Conservation (phyloP, 1,140 invertebrate genomes). For the Camponotus pennsylvanicus region DNA sequence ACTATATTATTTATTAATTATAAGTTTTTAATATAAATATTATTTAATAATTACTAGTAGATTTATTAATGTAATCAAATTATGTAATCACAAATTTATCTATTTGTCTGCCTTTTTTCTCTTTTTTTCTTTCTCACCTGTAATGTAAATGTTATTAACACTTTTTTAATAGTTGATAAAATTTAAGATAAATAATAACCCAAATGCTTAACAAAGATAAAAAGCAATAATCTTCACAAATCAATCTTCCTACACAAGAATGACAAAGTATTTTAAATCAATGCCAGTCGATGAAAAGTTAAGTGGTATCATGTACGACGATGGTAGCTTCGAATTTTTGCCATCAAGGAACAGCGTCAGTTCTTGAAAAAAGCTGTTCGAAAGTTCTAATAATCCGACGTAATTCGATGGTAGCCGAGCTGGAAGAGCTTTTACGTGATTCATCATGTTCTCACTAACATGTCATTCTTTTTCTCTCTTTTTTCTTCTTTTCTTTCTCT, state of each 20-base stretch:
- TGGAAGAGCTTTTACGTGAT: conserved; percentile 62
- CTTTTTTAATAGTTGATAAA: conserved; percentile 9
- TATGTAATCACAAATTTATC: no score
- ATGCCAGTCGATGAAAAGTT: background rate
- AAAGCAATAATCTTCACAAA: conserved; percentile 12
- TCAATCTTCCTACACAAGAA: background rate
- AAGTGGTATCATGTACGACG: conserved; percentile 2
- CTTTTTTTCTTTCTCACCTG: no score
- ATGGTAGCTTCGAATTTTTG: conserved; percentile 28
- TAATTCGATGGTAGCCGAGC: conserved; percentile 67
- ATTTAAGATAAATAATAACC: background rate
- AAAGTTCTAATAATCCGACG: conserved; percentile 62
- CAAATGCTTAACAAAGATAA: background rate
- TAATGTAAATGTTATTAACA: background rate
- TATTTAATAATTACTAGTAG: background rate
- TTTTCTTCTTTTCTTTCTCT: background rate
- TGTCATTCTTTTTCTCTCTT: conserved; percentile 7
- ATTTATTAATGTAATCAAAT: background rate
- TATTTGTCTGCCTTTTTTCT: no score
- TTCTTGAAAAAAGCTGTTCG: conserved; percentile 43
- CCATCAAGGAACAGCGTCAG: conserved; percentile 7
- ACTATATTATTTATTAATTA: background rate
- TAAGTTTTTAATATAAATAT: background rate
- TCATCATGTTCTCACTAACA: conserved; percentile 48
- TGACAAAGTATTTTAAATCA: conserved; percentile 8